Evolutionary conservation across 2,113 vertebrate genomes (phyloP).

Genomic region (Motacilla tschutschensis): DNA sequence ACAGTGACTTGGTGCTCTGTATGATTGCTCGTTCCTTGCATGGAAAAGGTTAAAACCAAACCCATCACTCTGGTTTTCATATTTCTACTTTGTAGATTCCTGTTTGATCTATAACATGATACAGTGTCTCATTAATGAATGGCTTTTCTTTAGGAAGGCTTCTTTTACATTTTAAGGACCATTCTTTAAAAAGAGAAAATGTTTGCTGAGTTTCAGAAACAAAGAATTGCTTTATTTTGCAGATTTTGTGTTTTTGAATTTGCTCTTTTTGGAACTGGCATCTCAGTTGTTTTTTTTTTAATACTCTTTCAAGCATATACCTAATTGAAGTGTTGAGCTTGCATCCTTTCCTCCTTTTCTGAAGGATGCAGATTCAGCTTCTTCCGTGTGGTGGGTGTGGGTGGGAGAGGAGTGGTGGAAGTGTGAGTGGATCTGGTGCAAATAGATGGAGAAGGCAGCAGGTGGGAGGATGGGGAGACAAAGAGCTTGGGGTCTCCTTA

Average conservation of each 20-base stretch:
- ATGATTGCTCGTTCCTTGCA: background rate
- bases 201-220: background rate
- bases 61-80: background rate
- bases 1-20: background rate
- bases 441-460: background rate
- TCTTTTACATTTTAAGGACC: background rate
- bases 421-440: background rate
- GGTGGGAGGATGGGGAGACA: background rate
- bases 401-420: background rate
- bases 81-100: background rate
- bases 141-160: background rate
- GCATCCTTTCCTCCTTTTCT: background rate
- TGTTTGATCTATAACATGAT: background rate
- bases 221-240: background rate
- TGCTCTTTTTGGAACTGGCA: background rate
- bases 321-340: background rate
- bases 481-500: background rate
- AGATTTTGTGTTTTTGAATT: background rate
- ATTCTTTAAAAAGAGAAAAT: background rate
- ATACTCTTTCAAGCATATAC: background rate
- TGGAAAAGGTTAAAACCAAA: background rate
- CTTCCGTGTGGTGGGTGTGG: background rate
- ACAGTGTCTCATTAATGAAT: background rate
- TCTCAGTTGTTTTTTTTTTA: background rate
- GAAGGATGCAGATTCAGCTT: background rate